These are phyloP conservation scores for Digitonthophagus gazella DNA, from an alignment of 2,888 invertebrate species.

Conservation along the genomic window DNA sequence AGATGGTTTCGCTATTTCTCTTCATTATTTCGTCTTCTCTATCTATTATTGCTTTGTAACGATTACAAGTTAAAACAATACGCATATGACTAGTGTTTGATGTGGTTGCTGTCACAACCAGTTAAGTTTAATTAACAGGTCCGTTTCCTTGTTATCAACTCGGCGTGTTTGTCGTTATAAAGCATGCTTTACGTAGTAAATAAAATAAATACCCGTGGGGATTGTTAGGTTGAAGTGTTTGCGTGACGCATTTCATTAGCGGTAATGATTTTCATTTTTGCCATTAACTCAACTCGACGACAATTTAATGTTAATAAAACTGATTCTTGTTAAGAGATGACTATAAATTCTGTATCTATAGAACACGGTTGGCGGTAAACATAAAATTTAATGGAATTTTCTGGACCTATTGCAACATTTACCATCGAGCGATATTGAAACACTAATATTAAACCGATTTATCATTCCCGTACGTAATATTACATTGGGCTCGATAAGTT, in stretches of 20 bases:
- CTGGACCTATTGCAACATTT: background rate
- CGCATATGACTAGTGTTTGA: background rate
- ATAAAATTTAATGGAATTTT: background rate
- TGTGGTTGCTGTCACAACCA: background rate
- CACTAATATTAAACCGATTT: background rate
- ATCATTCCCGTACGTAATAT: background rate
- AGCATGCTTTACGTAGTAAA: background rate
- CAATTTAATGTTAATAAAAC: background rate
- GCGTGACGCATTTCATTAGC: background rate
- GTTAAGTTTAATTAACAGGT: background rate
- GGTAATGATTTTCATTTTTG: background rate
- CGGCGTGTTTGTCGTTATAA: background rate
- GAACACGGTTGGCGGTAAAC: background rate
- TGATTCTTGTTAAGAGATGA: background rate
- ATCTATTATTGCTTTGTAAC: background rate
- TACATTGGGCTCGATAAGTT: background rate
- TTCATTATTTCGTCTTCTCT: background rate
- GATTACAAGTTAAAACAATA: background rate
- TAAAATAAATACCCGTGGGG: background rate
- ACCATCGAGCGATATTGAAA: background rate
- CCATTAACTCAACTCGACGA: background rate
- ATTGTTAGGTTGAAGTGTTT: background rate
- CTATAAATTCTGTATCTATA: background rate
- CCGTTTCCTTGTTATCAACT: background rate
- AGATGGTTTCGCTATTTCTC: background rate